Conservation (phyloP, 2,888 invertebrate species). For the Stenodera caucasica region DNA sequence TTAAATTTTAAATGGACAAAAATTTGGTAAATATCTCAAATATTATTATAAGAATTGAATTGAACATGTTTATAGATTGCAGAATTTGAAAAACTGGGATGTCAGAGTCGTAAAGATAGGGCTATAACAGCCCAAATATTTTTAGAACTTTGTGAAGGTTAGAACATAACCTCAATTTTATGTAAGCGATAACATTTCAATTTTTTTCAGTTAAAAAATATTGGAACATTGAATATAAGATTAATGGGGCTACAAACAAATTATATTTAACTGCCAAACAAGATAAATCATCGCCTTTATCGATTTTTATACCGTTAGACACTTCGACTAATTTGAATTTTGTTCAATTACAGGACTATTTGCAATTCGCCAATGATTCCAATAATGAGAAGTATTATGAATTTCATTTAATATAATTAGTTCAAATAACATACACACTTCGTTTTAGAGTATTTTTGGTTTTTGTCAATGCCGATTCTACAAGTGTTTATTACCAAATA, state of each 20-base stretch:
- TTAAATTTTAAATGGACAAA: conserved; percentile 13
- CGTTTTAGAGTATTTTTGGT: conserved; percentile 47
- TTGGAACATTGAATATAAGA: conserved; percentile 57
- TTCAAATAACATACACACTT: background rate
- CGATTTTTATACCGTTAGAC: conserved; percentile 56
- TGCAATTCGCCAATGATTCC: conserved; percentile 23
- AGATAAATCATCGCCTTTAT: conserved; percentile 43
- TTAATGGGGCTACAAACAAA: conserved; percentile 49
- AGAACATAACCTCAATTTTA: conserved; percentile 15
- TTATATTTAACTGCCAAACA: conserved; percentile 55
- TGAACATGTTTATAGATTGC: conserved; percentile 48
- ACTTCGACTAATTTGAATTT: conserved; percentile 51
- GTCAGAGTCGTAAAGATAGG: conserved; percentile 50
- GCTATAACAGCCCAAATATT: conserved; percentile 59
- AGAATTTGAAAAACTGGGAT: conserved; percentile 55
- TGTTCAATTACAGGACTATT: conserved; percentile 45
- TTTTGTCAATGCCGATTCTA: conserved; percentile 55
- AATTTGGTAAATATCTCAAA: conserved; percentile 16
- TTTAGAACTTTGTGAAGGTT: conserved; percentile 61
- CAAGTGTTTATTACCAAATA: conserved; percentile 57
- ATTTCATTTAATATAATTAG: too few relatives aligned
- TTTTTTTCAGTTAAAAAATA: conserved; percentile 52
- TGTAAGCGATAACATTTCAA: conserved; percentile 5
- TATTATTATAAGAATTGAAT: conserved; percentile 18
- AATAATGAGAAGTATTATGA: conserved; percentile 12